Conservation (phyloP, 2,113 vertebrate genomes). For the Gobius niger region DNA sequence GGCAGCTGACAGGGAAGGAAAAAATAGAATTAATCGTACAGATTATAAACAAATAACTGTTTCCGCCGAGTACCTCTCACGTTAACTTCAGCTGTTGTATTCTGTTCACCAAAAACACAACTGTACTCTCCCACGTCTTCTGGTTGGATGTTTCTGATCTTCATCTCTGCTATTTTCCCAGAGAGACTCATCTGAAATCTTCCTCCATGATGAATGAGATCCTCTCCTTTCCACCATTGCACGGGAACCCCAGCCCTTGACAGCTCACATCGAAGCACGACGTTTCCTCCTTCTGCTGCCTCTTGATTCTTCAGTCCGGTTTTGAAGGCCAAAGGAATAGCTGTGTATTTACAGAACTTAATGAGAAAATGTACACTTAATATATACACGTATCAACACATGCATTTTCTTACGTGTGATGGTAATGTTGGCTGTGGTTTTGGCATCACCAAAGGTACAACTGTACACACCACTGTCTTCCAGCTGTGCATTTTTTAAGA, state of each 20-base stretch:
- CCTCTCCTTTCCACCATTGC: constrained; percentile 82
- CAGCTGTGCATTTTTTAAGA: constrained; percentile 77
- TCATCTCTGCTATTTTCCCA: constrained; percentile 77
- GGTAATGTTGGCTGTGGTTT: constrained; percentile 78
- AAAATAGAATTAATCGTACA: neutral
- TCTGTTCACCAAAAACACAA: constrained; percentile 83
- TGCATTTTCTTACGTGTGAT: constrained; percentile 80
- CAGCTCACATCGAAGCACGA: constrained; percentile 77
- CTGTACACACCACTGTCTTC: constrained; percentile 86
- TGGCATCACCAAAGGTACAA: constrained; percentile 79
- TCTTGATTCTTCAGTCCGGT: constrained; percentile 83
- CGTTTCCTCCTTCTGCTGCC: constrained; percentile 76
- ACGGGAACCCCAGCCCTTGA: constrained; percentile 77
- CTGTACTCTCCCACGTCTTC: constrained; percentile 84
- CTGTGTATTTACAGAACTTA: constrained; percentile 43
- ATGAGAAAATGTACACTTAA: too few relatives aligned
- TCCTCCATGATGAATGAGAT: constrained; percentile 68
- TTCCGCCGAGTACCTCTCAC: constrained; percentile 80
- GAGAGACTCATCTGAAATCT: constrained; percentile 78
- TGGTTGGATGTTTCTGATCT: constrained; percentile 75
- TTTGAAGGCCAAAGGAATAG: constrained; percentile 77
- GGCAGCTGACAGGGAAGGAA: constrained; percentile 61
- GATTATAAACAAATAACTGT: neutral
- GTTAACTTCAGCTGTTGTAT: constrained; percentile 79
- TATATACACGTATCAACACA: too few relatives aligned